Evolutionary conservation across 2,113 vertebrate genomes (phyloP).

Genomic region (Corynorhinus townsendii): DNA sequence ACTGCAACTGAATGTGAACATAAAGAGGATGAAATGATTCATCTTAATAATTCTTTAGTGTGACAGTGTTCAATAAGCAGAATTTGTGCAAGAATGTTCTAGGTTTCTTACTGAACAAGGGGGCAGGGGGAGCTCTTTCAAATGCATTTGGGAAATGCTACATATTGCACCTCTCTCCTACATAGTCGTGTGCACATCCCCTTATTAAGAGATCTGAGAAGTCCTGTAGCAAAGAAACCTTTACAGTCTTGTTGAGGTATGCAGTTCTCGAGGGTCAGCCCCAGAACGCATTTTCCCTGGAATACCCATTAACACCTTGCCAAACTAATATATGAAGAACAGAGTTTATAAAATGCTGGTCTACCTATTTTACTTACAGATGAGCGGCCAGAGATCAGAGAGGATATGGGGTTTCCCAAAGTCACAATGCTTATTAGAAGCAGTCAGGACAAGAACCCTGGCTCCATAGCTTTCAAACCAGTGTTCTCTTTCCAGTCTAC

Average conservation of each 20-base stretch:
- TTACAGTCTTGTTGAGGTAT: not conserved
- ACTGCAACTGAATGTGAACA: not conserved
- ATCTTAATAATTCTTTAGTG: conserved; percentile 62
- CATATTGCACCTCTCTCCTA: not conserved
- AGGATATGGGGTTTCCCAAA: not conserved
- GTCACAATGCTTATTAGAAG: not conserved
- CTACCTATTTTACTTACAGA: not conserved
- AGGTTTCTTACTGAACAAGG: not conserved
- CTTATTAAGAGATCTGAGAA: not conserved
- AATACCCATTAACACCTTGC: not conserved
- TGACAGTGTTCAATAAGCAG: conserved; percentile 16
- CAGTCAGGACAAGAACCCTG: not conserved
- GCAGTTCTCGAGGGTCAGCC: not conserved
- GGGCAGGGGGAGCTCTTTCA: not conserved
- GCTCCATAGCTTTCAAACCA: not conserved
- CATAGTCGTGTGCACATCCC: not conserved
- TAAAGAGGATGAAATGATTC: conserved; percentile 58
- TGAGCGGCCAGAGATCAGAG: not conserved
- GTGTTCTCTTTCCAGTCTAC: not conserved
- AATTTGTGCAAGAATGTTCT: not conserved
- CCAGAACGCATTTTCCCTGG: not conserved
- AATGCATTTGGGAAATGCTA: not conserved
- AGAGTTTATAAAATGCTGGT: not conserved
- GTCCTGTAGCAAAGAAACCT: not conserved
- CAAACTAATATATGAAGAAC: not conserved